A percentile compares a stretch with the other conserved stretches of the same genome.
phyloP scores from a whole-genome alignment of 2,113 vertebrate species.

The Argyrosomus japonicus region DNA sequence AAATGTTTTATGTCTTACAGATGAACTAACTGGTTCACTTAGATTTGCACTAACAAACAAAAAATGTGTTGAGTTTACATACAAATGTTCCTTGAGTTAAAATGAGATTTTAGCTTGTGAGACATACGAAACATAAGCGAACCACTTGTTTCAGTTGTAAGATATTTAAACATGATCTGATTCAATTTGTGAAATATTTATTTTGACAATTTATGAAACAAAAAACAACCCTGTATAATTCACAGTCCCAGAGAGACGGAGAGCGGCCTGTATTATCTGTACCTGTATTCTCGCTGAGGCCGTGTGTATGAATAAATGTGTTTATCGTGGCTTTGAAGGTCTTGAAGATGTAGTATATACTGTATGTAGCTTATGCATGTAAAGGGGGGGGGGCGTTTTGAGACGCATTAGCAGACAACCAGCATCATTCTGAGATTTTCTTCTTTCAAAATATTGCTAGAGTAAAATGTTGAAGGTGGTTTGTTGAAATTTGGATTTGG shows the following conservation, averaged over 20 bases:
- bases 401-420: neutral
- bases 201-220: slow-evolving; percentile 13
- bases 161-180: slow-evolving; percentile 1
- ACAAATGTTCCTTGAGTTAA: neutral
- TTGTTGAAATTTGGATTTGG: neutral
- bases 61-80: slow-evolving; percentile 20
- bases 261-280: slow-evolving; percentile 1
- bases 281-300: neutral
- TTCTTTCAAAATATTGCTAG: neutral
- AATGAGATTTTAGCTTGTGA: slow-evolving; percentile 17
- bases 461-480: neutral
- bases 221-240: neutral
- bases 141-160: neutral
- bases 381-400: neutral
- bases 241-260: neutral
- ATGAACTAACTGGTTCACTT: neutral
- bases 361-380: slow-evolving; percentile 35
- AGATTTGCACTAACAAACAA: neutral
- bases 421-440: neutral
- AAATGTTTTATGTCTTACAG: neutral
- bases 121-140: neutral
- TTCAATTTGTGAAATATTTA: slow-evolving; percentile 8
- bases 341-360: slow-evolving; percentile 31
- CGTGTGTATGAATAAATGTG: slow-evolving; percentile 7
- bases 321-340: slow-evolving; percentile 41